These are phyloP conservation scores for Alviniconcha marisindica DNA, from an alignment of 1,140 invertebrate genomes.

Conservation along the genomic window DNA sequence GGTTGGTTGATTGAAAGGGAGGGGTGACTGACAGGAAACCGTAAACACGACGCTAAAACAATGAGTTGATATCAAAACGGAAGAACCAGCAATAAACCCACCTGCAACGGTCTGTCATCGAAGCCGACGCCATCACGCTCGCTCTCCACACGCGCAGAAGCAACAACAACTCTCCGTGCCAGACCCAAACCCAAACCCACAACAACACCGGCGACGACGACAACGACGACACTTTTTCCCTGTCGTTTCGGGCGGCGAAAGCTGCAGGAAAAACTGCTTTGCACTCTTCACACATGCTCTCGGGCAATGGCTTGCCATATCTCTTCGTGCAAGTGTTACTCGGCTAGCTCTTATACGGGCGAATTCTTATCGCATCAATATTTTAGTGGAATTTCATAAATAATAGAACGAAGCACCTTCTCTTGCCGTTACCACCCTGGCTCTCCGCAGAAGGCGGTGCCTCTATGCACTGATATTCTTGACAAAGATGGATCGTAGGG, in stretches of 20 bases:
- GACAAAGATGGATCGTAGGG: slow-evolving; percentile 3
- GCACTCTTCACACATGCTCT: slow-evolving; percentile 85
- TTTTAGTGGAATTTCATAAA: slow-evolving; percentile 60
- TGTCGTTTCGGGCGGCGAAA: slow-evolving; percentile 88
- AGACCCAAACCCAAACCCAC: too few species aligned
- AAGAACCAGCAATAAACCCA: too few species aligned
- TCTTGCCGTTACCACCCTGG: slow-evolving; percentile 14
- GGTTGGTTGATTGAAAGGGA: too few species aligned
- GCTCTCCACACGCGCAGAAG: too few species aligned
- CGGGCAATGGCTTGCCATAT: not conserved
- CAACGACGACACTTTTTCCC: too few species aligned
- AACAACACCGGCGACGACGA: too few species aligned
- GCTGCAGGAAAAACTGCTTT: slow-evolving; percentile 90
- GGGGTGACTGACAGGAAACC: too few species aligned
- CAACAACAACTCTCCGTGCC: too few species aligned
- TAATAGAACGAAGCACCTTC: slow-evolving; percentile 56
- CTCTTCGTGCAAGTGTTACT: not conserved
- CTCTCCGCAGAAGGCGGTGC: not conserved
- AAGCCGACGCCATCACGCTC: too few species aligned
- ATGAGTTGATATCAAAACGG: too few species aligned
- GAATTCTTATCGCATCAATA: slow-evolving; percentile 56
- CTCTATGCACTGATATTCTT: slow-evolving; percentile 4
- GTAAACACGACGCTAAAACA: too few species aligned
- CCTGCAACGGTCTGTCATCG: too few species aligned
- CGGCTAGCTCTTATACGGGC: slow-evolving; percentile 47